Evolutionary conservation across 1,140 invertebrate genomes (phyloP).

Genomic region (Drosophila pachea): DNA sequence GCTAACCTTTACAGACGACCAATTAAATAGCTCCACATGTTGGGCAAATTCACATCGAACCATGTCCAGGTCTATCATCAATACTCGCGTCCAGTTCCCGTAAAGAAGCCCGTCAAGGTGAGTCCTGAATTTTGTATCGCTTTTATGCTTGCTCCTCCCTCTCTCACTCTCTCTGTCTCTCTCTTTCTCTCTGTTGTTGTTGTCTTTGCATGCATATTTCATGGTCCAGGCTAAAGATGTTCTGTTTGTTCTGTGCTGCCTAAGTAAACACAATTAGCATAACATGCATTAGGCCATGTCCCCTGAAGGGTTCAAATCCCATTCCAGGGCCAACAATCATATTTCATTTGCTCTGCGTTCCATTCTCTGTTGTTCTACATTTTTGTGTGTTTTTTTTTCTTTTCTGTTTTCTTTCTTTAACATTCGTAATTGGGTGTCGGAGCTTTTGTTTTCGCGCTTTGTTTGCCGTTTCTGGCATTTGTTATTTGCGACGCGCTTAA

Average conservation of each 20-base stretch:
- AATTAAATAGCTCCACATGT: constrained; percentile 54
- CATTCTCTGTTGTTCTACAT: constrained; percentile 8
- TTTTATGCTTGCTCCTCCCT: too few relatives aligned
- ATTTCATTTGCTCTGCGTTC: constrained; percentile 54
- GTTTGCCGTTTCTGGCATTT: constrained; percentile 25
- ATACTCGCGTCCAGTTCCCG: constrained; percentile 67
- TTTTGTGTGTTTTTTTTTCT: constrained; percentile 41
- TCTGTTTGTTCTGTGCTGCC: constrained; percentile 40
- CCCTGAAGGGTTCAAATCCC: background rate
- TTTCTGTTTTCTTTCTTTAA: constrained; percentile 10
- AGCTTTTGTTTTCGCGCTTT: constrained; percentile 31
- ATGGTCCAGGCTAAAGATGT: constrained; percentile 9
- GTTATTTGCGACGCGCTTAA: constrained; percentile 20
- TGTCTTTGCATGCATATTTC: constrained; percentile 27
- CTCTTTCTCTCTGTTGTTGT: constrained; percentile 1
- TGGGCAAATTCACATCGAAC: constrained; percentile 78
- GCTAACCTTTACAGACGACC: background rate
- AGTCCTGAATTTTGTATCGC: constrained; percentile 30
- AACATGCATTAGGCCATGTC: constrained; percentile 53
- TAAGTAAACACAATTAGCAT: constrained; percentile 71
- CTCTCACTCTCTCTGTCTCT: background rate
- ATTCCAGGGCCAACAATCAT: constrained; percentile 21
- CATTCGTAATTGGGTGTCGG: constrained; percentile 61
- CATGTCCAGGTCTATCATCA: constrained; percentile 78
- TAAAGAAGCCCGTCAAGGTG: constrained; percentile 76